phyloP scores from a whole-genome alignment of 2,888 invertebrate genomes.

The Drosophila neotestacea region DNA sequence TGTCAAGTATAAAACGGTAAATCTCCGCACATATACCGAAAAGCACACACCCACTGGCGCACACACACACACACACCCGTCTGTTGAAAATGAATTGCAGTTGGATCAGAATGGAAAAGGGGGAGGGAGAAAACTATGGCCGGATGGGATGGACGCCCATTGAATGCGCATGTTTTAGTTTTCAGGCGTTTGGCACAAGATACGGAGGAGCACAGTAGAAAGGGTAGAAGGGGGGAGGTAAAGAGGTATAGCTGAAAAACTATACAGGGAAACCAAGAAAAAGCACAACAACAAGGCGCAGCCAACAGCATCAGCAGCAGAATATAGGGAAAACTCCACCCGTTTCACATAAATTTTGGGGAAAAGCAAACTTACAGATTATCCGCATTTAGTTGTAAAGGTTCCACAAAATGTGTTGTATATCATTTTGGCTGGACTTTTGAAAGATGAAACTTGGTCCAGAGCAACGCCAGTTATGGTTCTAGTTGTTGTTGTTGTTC shows the following conservation, averaged over 20 bases:
- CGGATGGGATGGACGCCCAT: slow-evolving; percentile 66
- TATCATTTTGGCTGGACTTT: slow-evolving; percentile 74
- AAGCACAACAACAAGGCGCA: slow-evolving; percentile 70
- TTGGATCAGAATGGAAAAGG: slow-evolving; percentile 21
- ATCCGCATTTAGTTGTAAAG: slow-evolving; percentile 84
- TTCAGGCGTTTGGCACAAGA: slow-evolving; percentile 61
- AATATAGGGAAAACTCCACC: slow-evolving; percentile 73
- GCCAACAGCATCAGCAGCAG: slow-evolving; percentile 12
- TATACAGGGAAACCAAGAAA: slow-evolving; percentile 71
- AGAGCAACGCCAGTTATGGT: slow-evolving; percentile 13
- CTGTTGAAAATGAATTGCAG: slow-evolving; percentile 78
- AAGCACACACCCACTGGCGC: slow-evolving; percentile 55
- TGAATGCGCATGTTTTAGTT: slow-evolving; percentile 80
- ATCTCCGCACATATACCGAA: slow-evolving; percentile 82
- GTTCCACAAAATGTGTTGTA: slow-evolving; percentile 80
- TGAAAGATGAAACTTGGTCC: slow-evolving; percentile 73
- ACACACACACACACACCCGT: slow-evolving; percentile 50
- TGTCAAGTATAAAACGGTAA: slow-evolving; percentile 86
- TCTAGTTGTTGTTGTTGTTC: slow-evolving; percentile 11
- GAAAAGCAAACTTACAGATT: slow-evolving; percentile 83
- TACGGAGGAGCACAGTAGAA: slow-evolving; percentile 15
- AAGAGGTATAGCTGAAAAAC: slow-evolving; percentile 60
- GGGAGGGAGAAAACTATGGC: slow-evolving; percentile 23
- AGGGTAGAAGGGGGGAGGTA: slow-evolving; percentile 3
- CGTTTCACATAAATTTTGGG: slow-evolving; percentile 77